phyloP scores from a whole-genome alignment of 2,113 vertebrate genomes.

The Anolis sagrei region DNA sequence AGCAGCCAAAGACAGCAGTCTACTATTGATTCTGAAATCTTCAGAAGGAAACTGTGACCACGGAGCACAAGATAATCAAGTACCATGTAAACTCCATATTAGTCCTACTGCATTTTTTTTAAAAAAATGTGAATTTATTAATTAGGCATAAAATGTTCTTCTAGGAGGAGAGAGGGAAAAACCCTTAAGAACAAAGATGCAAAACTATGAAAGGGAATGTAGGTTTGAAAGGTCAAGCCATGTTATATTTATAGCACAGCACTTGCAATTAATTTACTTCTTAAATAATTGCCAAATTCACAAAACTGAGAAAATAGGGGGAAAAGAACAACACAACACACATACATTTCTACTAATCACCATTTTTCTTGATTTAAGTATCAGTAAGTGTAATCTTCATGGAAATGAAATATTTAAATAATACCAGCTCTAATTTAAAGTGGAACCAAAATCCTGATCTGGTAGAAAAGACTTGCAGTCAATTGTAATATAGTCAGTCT shows the following conservation, averaged over 20 bases:
- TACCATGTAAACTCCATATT: slow-evolving; percentile 41
- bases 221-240: slow-evolving; percentile 13
- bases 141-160: slow-evolving; percentile 48
- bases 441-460: neutral
- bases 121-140: slow-evolving; percentile 46
- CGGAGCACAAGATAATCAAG: slow-evolving; percentile 25
- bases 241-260: slow-evolving; percentile 25
- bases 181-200: neutral
- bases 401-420: slow-evolving; percentile 11
- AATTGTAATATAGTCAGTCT: neutral
- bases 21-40: slow-evolving; percentile 68
- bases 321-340: neutral
- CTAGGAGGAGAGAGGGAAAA: slow-evolving; percentile 6
- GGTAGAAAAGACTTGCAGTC: neutral
- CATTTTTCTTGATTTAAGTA: slow-evolving; percentile 1
- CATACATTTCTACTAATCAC: slow-evolving; percentile 6
- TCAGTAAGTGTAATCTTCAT: slow-evolving; percentile 12
- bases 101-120: slow-evolving; percentile 22
- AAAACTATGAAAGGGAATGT: slow-evolving; percentile 14
- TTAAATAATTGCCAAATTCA: slow-evolving; percentile 25
- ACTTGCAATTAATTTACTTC: slow-evolving; percentile 19
- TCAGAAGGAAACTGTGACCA: slow-evolving; percentile 54
- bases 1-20: slow-evolving; percentile 66
- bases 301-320: neutral
- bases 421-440: neutral